phyloP scores from a whole-genome alignment of 2,113 vertebrate species.

The Dipodomys ordii region DNA sequence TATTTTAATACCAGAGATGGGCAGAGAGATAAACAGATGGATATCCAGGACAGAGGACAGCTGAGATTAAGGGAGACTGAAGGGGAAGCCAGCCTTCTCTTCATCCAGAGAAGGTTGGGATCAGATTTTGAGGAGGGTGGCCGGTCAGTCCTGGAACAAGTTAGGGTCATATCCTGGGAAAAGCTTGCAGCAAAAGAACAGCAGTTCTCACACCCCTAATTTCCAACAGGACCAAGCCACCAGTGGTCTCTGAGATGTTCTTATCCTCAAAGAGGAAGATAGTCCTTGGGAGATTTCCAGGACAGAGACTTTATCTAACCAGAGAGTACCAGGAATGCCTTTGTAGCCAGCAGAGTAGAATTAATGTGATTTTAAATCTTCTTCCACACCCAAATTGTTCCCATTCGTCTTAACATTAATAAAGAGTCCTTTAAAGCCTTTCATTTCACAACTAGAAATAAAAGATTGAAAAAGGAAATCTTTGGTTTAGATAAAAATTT shows the following conservation, averaged over 20 bases:
- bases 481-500: slow-evolving; percentile 73
- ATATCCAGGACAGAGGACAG: background rate
- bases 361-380: slow-evolving; percentile 1
- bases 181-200: background rate
- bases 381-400: background rate
- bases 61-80: background rate
- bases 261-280: background rate
- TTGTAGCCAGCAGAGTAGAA: background rate
- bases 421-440: slow-evolving; percentile 35
- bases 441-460: slow-evolving; percentile 48
- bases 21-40: background rate
- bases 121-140: background rate
- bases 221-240: background rate
- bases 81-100: background rate
- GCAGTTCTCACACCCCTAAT: background rate
- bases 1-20: background rate
- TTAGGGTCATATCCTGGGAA: background rate
- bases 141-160: background rate
- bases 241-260: background rate
- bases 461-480: slow-evolving; percentile 58
- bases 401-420: background rate
- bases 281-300: no score
- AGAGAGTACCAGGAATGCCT: background rate
- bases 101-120: background rate
- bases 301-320: background rate